Evolutionary conservation across 2,113 vertebrate genomes (phyloP).

Genomic region (Otus sunia): DNA sequence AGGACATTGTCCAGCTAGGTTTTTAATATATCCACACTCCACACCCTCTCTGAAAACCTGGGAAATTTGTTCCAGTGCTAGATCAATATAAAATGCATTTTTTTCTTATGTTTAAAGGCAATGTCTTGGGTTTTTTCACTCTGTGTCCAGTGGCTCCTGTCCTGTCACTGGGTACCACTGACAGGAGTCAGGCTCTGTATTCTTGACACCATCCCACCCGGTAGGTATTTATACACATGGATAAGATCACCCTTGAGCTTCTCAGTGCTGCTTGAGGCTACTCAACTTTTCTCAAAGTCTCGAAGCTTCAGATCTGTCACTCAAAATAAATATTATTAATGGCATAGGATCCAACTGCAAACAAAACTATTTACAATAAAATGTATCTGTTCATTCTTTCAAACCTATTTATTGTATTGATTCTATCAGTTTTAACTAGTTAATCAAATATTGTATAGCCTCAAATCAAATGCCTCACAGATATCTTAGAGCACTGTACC

Average conservation of each 20-base stretch:
- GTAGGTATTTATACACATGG: not conserved
- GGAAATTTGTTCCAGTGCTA: not conserved
- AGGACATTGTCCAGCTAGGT: fast-evolving
- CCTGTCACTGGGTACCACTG: not conserved
- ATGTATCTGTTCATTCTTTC: not conserved
- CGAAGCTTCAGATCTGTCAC: not conserved
- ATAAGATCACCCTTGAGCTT: not conserved
- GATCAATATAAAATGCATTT: fast-evolving
- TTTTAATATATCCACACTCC: not conserved
- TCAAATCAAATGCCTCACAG: not conserved
- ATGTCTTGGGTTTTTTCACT: not conserved
- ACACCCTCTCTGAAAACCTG: not conserved
- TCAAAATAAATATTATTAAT: not conserved
- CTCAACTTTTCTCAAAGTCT: not conserved
- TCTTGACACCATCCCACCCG: not conserved
- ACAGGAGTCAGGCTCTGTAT: not conserved
- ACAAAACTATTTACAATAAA: conserved; percentile 10
- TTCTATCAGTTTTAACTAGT: not conserved
- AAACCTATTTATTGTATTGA: conserved; percentile 1
- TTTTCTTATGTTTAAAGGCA: not conserved
- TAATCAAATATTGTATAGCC: conserved; percentile 21
- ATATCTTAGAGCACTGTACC: not conserved
- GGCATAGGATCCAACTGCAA: not conserved
- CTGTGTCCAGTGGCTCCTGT: not conserved
- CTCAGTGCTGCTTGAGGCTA: fast-evolving